Conservation (phyloP, 2,113 vertebrate genomes). For the Himantopus leucocephalus region DNA sequence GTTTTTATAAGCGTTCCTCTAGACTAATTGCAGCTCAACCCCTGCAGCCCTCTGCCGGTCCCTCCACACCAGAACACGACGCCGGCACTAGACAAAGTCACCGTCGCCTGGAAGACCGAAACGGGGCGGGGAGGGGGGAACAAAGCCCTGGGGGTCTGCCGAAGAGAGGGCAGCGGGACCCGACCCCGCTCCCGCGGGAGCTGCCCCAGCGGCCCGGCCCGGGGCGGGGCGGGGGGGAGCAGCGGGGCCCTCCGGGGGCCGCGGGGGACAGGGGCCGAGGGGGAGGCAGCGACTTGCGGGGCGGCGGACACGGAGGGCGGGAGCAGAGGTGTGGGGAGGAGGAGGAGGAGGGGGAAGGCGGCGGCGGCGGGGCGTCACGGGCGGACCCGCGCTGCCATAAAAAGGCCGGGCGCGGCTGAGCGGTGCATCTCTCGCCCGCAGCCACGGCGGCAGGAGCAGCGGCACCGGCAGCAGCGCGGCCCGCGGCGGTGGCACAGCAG, state of each 20-base stretch:
- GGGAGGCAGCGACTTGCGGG: background rate
- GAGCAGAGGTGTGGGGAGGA: background rate
- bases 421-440: background rate
- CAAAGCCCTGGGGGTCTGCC: fast-evolving
- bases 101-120: fast-evolving
- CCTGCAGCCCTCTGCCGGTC: background rate
- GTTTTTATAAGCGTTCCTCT: background rate
- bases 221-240: background rate
- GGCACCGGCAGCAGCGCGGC: background rate
- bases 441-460: background rate
- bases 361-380: background rate
- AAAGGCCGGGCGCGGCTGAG: background rate
- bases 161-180: background rate
- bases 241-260: background rate
- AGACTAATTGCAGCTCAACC: background rate
- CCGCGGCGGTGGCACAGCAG: background rate
- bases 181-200: background rate
- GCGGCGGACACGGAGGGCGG: background rate
- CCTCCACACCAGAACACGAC: background rate
- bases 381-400: background rate
- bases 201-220: background rate
- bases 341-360: background rate
- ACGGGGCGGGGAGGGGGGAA: fast-evolving
- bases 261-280: background rate
- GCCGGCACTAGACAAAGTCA: background rate